phyloP scores from a whole-genome alignment of 2,113 vertebrate species.

The Xiphophorus hellerii region DNA sequence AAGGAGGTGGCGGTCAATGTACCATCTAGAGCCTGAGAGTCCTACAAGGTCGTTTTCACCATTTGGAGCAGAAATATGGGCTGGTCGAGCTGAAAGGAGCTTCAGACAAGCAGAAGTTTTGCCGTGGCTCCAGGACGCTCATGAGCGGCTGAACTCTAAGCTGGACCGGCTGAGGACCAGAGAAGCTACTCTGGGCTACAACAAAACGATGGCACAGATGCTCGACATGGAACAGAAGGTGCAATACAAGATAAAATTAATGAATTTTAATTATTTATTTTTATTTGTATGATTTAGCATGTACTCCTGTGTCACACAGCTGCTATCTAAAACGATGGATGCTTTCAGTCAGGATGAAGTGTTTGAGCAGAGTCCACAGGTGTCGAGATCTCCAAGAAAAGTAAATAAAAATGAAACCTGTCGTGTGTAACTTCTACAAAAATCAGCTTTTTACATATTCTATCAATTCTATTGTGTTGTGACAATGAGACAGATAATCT shows the following conservation, averaged over 20 bases:
- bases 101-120: slow-evolving; percentile 41
- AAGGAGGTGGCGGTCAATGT: slow-evolving; percentile 71
- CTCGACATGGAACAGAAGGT: slow-evolving; percentile 77
- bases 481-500: no score
- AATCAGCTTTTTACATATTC: no score
- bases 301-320: slow-evolving; percentile 40
- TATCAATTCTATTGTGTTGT: no score
- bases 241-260: neutral
- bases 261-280: neutral
- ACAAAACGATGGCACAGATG: slow-evolving; percentile 52
- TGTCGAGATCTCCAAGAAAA: slow-evolving; percentile 69
- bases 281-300: neutral
- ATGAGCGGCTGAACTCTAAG: slow-evolving; percentile 49
- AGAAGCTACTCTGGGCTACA: slow-evolving; percentile 61
- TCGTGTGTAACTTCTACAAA: no score
- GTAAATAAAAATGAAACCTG: neutral
- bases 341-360: slow-evolving; percentile 59
- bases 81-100: slow-evolving; percentile 51
- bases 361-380: slow-evolving; percentile 60
- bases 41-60: slow-evolving; percentile 20
- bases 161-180: slow-evolving; percentile 50
- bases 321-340: slow-evolving; percentile 63
- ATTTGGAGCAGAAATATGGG: slow-evolving; percentile 43
- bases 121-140: slow-evolving; percentile 52
- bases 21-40: slow-evolving; percentile 54